These are phyloP conservation scores for Argynnis bischoffii DNA, from an alignment of 2,888 invertebrate species.

Conservation along the genomic window DNA sequence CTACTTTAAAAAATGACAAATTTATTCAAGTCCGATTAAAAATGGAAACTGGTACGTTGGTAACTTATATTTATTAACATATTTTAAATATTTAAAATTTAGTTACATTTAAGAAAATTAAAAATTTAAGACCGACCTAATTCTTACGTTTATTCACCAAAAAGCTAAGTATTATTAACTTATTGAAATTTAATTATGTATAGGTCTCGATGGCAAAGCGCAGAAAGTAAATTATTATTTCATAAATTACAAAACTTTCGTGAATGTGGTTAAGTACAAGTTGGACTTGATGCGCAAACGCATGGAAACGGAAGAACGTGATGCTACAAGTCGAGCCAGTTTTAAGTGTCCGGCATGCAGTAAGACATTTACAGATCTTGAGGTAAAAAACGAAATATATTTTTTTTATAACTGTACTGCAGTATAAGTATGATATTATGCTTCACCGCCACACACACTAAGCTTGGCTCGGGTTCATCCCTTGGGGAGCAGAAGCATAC, in stretches of 20 bases:
- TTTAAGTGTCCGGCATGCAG: constrained; percentile 95
- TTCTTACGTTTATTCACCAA: background rate
- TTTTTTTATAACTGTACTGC: no score
- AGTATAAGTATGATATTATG: no score
- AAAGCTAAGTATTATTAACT: no score
- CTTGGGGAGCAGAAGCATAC: no score
- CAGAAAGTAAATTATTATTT: constrained; percentile 98
- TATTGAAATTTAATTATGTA: constrained; percentile 16
- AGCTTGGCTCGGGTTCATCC: no score
- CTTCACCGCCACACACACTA: no score
- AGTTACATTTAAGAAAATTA: no score
- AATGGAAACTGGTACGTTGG: constrained; percentile 93
- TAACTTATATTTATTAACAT: background rate
- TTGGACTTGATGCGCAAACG: constrained; percentile 97
- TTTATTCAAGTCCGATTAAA: constrained; percentile 95
- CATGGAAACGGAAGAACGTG: constrained; percentile 97
- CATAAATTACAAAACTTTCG: constrained; percentile 98
- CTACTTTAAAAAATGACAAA: constrained; percentile 94
- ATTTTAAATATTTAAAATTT: background rate
- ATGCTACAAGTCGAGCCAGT: constrained; percentile 96
- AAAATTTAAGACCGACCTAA: no score
- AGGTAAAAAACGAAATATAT: constrained; percentile 74
- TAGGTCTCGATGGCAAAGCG: constrained; percentile 93
- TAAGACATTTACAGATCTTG: constrained; percentile 97
- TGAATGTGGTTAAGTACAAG: constrained; percentile 98